These are phyloP conservation scores for Zygaena filipendulae DNA, from an alignment of 2,888 invertebrate genomes.

Conservation along the genomic window DNA sequence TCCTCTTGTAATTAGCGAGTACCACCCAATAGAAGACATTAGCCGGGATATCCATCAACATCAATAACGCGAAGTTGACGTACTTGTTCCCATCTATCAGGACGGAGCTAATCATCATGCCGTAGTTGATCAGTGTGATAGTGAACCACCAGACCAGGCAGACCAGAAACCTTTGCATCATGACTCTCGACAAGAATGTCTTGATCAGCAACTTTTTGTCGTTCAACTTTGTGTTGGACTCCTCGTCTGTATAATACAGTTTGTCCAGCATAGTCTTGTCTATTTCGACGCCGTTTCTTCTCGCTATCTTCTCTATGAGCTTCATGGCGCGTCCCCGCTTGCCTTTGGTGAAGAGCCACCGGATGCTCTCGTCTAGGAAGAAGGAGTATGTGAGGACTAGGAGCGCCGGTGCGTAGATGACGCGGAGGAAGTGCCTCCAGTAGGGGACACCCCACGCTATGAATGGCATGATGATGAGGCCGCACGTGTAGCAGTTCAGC, in stretches of 20 bases:
- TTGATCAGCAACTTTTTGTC: constrained; percentile 40
- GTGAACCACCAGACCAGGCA: constrained; percentile 62
- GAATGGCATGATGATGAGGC: constrained; percentile 49
- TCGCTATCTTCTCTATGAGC: constrained; percentile 47
- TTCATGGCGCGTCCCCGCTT: constrained; percentile 34
- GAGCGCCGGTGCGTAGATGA: constrained; percentile 52
- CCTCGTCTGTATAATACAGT: constrained; percentile 39
- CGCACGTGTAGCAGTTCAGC: constrained; percentile 49
- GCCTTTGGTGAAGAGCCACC: constrained; percentile 58
- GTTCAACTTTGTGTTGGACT: constrained; percentile 25
- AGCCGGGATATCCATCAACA: constrained; percentile 56
- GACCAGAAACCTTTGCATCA: constrained; percentile 51
- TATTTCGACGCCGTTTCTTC: constrained; percentile 35
- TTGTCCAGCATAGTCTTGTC: constrained; percentile 33
- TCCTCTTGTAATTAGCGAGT: constrained; percentile 44
- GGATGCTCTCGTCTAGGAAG: constrained; percentile 53
- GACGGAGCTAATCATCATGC: constrained; percentile 61
- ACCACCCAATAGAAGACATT: constrained; percentile 55
- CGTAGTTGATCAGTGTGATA: constrained; percentile 56
- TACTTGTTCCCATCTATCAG: constrained; percentile 56
- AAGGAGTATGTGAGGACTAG: constrained; percentile 45
- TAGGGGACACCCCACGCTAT: constrained; percentile 53
- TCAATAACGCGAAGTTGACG: constrained; percentile 50
- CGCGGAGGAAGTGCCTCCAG: constrained; percentile 50
- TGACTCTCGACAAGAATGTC: constrained; percentile 47